These are phyloP conservation scores for Channa striata DNA, from an alignment of 2,797 vertebrate species.

Conservation along the genomic window DNA sequence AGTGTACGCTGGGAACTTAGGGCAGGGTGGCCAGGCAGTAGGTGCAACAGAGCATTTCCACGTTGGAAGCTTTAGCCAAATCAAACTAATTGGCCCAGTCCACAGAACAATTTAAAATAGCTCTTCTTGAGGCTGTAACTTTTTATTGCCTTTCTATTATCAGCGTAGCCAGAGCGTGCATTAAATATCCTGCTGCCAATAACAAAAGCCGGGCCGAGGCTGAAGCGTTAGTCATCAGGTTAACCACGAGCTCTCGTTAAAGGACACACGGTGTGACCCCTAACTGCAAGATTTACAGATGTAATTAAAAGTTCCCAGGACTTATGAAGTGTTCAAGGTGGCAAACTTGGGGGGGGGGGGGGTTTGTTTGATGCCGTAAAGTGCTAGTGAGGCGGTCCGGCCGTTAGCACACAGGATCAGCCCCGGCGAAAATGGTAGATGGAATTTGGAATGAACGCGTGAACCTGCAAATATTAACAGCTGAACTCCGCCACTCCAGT, in stretches of 20 bases:
- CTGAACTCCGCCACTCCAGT: slow-evolving; percentile 43
- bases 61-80: slow-evolving; percentile 51
- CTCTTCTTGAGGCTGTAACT: slow-evolving; percentile 59
- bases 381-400: slow-evolving; percentile 12
- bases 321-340: slow-evolving; percentile 1
- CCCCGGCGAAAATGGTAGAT: slow-evolving; percentile 11
- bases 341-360: background rate
- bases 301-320: slow-evolving; percentile 14
- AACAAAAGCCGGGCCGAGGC: slow-evolving; percentile 42
- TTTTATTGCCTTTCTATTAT: slow-evolving; percentile 64
- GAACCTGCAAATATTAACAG: slow-evolving; percentile 48
- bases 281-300: slow-evolving; percentile 25
- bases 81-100: slow-evolving; percentile 69
- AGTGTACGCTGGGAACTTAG: slow-evolving; percentile 17
- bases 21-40: slow-evolving; percentile 24
- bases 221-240: slow-evolving; percentile 33
- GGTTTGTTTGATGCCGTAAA: background rate
- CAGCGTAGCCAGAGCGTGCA: slow-evolving; percentile 47
- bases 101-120: slow-evolving; percentile 62
- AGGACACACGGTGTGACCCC: slow-evolving; percentile 18
- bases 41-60: slow-evolving; percentile 53
- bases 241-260: slow-evolving; percentile 18
- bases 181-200: slow-evolving; percentile 49
- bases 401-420: slow-evolving; percentile 14
- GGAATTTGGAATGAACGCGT: slow-evolving; percentile 31